phyloP scores from a whole-genome alignment of 2,888 invertebrate species.

The Drosophila fulvimacula region DNA sequence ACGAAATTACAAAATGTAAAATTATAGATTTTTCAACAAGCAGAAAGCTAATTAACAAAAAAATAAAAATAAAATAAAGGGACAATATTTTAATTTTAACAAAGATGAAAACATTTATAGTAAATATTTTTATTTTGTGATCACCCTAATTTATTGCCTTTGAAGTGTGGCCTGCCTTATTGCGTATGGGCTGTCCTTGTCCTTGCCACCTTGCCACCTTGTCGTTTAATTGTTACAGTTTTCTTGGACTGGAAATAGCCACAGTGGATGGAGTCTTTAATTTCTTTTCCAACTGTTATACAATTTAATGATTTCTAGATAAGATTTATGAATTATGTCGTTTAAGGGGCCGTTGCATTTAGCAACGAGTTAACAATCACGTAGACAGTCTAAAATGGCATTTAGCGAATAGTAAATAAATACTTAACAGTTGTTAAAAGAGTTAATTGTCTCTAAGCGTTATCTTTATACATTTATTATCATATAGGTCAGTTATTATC shows the following conservation, averaged over 20 bases:
- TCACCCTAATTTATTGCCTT: not conserved
- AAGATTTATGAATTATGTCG: constrained; percentile 39
- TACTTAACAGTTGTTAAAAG: not conserved
- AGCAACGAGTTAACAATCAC: constrained; percentile 48
- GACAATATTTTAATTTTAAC: not conserved
- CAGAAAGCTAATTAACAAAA: not conserved
- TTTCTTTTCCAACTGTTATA: constrained; percentile 39
- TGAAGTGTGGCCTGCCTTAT: not conserved
- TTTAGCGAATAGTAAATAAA: not conserved
- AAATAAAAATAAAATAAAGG: not conserved
- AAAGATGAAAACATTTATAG: too few species aligned
- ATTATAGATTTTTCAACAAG: constrained; percentile 63
- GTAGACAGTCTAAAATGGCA: constrained; percentile 39
- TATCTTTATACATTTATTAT: not conserved
- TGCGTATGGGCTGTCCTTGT: constrained; percentile 28
- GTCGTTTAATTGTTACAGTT: not conserved
- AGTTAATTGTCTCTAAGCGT: not conserved
- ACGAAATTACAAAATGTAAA: constrained; percentile 26
- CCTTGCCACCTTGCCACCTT: constrained; percentile 28
- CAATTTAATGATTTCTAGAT: constrained; percentile 38
- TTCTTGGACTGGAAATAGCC: not conserved
- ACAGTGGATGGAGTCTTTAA: too few species aligned
- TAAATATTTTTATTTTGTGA: not conserved
- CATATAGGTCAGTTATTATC: constrained; percentile 58
- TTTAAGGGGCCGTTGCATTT: constrained; percentile 27